phyloP scores from a whole-genome alignment of 23 tunicate genomes.

The Clavelina lepadiformis region DNA sequence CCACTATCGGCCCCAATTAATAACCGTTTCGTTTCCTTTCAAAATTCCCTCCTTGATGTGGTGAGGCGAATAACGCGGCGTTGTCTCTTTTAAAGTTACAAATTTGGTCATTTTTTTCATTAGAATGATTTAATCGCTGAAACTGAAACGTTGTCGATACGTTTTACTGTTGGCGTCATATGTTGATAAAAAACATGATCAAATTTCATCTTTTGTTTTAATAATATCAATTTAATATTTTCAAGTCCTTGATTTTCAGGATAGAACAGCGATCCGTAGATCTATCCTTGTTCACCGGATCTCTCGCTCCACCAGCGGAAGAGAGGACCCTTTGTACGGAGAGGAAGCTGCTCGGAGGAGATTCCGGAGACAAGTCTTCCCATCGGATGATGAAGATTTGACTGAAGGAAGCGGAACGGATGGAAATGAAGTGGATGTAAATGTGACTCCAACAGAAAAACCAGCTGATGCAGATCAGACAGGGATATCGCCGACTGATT shows the following conservation, averaged over 20 bases:
- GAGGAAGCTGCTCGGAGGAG: slow-evolving; percentile 1
- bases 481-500: slow-evolving; percentile 14
- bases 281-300: slow-evolving; percentile 5
- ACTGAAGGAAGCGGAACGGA: slow-evolving; percentile 46
- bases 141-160: too few relatives aligned
- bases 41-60: too few relatives aligned
- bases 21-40: too few relatives aligned
- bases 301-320: not conserved
- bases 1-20: too few relatives aligned
- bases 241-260: slow-evolving; percentile 9
- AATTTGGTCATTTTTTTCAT: not conserved
- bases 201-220: too few relatives aligned
- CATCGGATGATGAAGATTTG: slow-evolving; percentile 56
- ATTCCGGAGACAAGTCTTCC: slow-evolving; percentile 32
- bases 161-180: too few relatives aligned
- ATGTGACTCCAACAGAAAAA: not conserved
- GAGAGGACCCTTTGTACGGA: not conserved
- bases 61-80: not conserved
- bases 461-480: not conserved
- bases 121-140: not conserved
- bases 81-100: not conserved
- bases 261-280: slow-evolving; percentile 16
- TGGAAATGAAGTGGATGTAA: not conserved
- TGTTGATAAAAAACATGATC: too few relatives aligned
- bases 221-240: not conserved